phyloP scores from a whole-genome alignment of 37 sponge, comb jelly and placozoan genomes.

The Agelas oroides region DNA sequence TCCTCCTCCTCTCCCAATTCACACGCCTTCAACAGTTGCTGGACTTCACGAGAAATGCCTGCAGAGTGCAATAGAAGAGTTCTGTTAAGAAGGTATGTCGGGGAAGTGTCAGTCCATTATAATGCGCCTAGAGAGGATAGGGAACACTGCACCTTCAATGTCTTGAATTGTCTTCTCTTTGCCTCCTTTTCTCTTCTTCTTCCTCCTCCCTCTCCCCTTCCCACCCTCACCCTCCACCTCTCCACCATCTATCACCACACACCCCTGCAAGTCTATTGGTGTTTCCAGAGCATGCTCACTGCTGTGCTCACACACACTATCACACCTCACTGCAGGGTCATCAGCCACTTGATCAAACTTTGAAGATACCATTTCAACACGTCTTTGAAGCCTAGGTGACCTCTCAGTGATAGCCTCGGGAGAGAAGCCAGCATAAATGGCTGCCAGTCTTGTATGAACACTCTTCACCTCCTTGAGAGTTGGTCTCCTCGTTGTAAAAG shows the following conservation, averaged over 20 bases:
- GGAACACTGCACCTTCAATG: too few relatives aligned
- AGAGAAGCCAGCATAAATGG: conserved; percentile 20
- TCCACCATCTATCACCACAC: background rate
- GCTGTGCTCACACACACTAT: too few relatives aligned
- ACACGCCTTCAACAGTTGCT: conserved; percentile 5
- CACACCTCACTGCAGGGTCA: too few relatives aligned
- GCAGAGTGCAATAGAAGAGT: too few relatives aligned
- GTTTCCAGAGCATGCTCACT: too few relatives aligned
- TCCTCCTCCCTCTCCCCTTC: background rate
- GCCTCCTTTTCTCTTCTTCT: conserved; percentile 4
- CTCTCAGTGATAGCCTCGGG: background rate
- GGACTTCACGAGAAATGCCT: background rate
- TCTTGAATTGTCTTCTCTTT: background rate
- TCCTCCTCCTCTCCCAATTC: conserved; percentile 5
- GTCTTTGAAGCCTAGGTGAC: too few relatives aligned
- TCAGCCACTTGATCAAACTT: too few relatives aligned
- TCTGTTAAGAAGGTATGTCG: too few relatives aligned
- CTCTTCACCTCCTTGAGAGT: conserved; percentile 86
- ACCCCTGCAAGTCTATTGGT: too few relatives aligned
- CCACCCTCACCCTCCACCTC: conserved; percentile 8
- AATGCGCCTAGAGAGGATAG: too few relatives aligned
- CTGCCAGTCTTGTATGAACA: conserved; percentile 61
- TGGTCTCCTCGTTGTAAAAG: conserved; percentile 86
- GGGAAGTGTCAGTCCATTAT: too few relatives aligned
- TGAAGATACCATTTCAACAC: too few relatives aligned